Conservation (phyloP, 92 coral and sea anemone species). For the Epizoanthus rinbou region DNA sequence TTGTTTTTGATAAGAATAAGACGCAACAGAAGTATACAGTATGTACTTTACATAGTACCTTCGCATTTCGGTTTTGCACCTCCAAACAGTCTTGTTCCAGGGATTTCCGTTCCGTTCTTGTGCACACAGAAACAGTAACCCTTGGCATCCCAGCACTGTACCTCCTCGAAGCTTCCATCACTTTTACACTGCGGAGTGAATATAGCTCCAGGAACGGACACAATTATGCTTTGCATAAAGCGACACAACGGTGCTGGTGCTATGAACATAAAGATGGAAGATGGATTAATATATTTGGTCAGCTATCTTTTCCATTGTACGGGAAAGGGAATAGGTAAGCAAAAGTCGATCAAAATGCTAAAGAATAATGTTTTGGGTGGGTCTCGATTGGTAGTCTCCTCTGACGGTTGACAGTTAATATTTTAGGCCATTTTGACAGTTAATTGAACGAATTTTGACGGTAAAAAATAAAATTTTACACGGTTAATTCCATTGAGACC, state of each 20-base stretch:
- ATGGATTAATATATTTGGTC: no score
- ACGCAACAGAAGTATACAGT: no score
- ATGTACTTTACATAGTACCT: background rate
- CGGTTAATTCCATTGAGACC: no score
- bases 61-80: conserved; percentile 51
- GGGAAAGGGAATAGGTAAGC: no score
- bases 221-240: conserved; percentile 58
- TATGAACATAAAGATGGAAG: background rate
- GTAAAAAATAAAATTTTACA: no score
- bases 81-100: conserved; percentile 60
- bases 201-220: conserved; percentile 66
- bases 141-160: conserved; percentile 63
- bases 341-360: no score
- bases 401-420: no score
- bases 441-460: no score
- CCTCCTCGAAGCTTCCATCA: conserved; percentile 70
- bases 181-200: conserved; percentile 67
- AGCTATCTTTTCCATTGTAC: no score
- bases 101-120: conserved; percentile 56
- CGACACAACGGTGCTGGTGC: conserved; percentile 44
- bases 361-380: no score
- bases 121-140: conserved; percentile 67
- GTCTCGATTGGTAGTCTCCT: no score
- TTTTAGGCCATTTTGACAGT: no score
- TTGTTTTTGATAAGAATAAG: background rate